These are phyloP conservation scores for Hippocampus guttulatus DNA, from an alignment of 2,113 vertebrate genomes.

Conservation along the genomic window DNA sequence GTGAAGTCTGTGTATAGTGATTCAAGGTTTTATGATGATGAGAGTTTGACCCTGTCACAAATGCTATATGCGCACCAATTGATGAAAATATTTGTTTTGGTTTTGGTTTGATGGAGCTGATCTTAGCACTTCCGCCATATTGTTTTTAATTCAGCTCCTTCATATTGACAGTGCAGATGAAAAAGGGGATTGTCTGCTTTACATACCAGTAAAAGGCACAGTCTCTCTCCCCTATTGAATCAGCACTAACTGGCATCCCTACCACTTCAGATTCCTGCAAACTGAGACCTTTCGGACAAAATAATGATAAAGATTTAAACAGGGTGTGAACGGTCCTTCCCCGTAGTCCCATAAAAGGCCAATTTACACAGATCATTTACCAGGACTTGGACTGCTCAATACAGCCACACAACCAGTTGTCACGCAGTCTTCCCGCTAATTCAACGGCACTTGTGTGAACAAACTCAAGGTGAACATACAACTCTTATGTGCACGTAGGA, in stretches of 20 bases:
- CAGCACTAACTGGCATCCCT: not conserved
- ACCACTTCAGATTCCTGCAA: not conserved
- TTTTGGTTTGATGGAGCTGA: not conserved
- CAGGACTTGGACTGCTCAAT: not conserved
- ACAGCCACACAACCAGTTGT: not conserved
- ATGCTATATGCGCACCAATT: too few species aligned
- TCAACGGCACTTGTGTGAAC: not conserved
- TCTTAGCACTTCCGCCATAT: not conserved
- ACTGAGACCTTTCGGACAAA: not conserved
- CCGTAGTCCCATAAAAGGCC: not conserved
- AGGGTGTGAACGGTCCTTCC: constrained; percentile 3
- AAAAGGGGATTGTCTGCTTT: not conserved
- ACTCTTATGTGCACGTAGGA: not conserved
- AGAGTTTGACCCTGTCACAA: too few species aligned
- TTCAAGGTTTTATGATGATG: too few species aligned
- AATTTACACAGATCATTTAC: constrained; percentile 8
- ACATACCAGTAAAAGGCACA: not conserved
- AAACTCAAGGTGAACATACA: not conserved
- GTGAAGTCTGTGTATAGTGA: too few species aligned
- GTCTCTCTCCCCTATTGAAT: not conserved
- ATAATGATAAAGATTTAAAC: constrained; percentile 4
- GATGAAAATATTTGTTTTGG: too few species aligned
- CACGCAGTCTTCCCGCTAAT: not conserved
- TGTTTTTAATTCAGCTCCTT: not conserved
- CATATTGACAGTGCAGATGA: not conserved